phyloP scores from a whole-genome alignment of 2,113 vertebrate genomes.

The Corvus cornix region DNA sequence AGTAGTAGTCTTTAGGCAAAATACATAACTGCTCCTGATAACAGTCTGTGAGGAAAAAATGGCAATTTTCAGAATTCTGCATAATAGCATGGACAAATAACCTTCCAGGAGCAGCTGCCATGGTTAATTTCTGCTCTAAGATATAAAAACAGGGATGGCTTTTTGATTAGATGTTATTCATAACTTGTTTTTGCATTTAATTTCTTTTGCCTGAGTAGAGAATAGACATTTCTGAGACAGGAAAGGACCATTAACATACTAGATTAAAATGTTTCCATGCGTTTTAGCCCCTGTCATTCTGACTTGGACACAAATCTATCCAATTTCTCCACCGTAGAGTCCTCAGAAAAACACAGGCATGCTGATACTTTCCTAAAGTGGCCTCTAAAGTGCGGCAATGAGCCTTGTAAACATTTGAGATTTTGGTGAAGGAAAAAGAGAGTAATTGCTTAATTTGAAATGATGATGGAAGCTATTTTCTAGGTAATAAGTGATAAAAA shows the following conservation, averaged over 20 bases:
- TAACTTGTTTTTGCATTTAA: background rate
- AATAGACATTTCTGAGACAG: background rate
- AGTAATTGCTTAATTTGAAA: background rate
- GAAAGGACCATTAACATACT: background rate
- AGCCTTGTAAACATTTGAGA: background rate
- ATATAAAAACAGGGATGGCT: conserved; percentile 1
- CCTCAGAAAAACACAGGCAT: background rate
- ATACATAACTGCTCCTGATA: conserved; percentile 11
- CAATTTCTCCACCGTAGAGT: background rate
- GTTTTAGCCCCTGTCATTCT: conserved; percentile 2
- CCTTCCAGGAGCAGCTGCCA: conserved; percentile 12
- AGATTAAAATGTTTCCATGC: conserved; percentile 33
- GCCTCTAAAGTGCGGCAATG: background rate
- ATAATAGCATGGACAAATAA: conserved; percentile 28
- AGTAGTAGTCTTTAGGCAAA: conserved; percentile 37
- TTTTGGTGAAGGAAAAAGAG: background rate
- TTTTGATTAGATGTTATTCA: background rate
- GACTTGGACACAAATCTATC: background rate
- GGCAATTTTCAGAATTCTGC: conserved; percentile 22
- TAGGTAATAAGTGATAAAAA: background rate
- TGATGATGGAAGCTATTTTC: background rate
- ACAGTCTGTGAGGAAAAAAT: background rate
- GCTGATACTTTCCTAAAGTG: background rate
- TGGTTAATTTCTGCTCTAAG: background rate
- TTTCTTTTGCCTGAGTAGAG: background rate